Evolutionary conservation across 2,797 vertebrate species (phyloP), one percentile per base, ranked within the genome.

Genomic region (Nannoperca australis): DNA sequence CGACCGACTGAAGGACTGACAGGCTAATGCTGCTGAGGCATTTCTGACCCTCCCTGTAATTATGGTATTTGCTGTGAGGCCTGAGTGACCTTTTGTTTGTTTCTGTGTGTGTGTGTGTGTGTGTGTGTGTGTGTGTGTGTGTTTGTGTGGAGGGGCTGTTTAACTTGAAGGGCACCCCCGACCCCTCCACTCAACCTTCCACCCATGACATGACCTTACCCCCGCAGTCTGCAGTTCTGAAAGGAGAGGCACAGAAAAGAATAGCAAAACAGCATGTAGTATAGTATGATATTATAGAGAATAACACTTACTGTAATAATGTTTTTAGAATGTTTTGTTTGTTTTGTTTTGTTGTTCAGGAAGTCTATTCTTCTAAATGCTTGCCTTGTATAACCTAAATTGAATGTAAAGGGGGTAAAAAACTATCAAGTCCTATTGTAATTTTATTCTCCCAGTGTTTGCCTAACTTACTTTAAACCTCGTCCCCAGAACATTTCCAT

Each of bases 41-140:
- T 86, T 81, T 69, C 27, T 65, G 79, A 87, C 80, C 72, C 79
- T 88, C 81, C 82, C 81, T 83, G 83, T 85, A 86, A 92, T 90
- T 88, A 87, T 68, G 44, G 76, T 68, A 56, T 90, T 90, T 87
- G 36, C 54, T 59, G 22, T 70, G 59, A 76, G 78, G 62, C 73
- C 70, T 70, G 61, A 87, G 75, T 83, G 82, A 79, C 78, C 79
- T 71, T 76, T 27, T 75, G 76, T 9, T 10, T 34, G 59, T 42
- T 38, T 72, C 34, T 62, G 24, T 53, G 38, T 34, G 32, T 34
- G 32, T 40, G 20, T 70, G 24, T 49, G 18, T 50, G 51, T 44
- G 71, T 36, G 68, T 44, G 20, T 24, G 22, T 32, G 32, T 32
- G 32, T 34, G n/a, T 40, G 20, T 70, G 24, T 49, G 18, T 51